These are phyloP conservation scores for Neostethus bicornis DNA, from an alignment of 2,797 vertebrate species.

Conservation along the genomic window DNA sequence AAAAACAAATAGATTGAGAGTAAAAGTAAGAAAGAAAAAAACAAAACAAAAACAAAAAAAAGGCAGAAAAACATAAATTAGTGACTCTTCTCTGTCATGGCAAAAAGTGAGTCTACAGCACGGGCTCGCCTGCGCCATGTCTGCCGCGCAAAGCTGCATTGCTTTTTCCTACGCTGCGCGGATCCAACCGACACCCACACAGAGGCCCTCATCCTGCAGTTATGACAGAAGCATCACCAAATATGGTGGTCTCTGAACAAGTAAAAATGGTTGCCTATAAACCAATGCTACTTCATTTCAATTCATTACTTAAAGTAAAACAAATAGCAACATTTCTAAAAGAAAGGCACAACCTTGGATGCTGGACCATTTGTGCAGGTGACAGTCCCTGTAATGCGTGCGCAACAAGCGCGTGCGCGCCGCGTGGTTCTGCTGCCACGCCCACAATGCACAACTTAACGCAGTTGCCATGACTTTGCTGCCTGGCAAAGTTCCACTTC, in stretches of 20 bases:
- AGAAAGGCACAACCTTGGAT: slow-evolving; percentile 89
- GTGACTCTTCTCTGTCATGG: slow-evolving; percentile 86
- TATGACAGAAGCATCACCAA: slow-evolving; percentile 66
- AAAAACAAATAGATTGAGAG: slow-evolving; percentile 83
- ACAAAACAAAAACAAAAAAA: slow-evolving; percentile 75
- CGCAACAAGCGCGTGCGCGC: slow-evolving; percentile 83
- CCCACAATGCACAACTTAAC: slow-evolving; percentile 51
- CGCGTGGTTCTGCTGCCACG: slow-evolving; percentile 44
- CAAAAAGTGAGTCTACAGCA: slow-evolving; percentile 99
- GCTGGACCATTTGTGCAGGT: slow-evolving; percentile 85
- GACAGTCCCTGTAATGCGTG: slow-evolving; percentile 99
- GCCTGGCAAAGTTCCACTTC: slow-evolving; percentile 75
- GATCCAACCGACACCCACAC: slow-evolving; percentile 93
- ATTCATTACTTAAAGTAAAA: background rate
- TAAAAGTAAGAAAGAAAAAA: slow-evolving; percentile 78
- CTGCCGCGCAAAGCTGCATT: slow-evolving; percentile 95
- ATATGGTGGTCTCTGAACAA: slow-evolving; percentile 15
- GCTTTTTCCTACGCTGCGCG: slow-evolving; percentile 98
- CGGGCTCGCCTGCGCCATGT: slow-evolving; percentile 93
- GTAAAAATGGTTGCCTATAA: background rate
- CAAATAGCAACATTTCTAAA: background rate
- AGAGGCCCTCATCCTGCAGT: slow-evolving; percentile 92
- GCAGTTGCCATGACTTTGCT: slow-evolving; percentile 68
- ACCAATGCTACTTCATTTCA: background rate
- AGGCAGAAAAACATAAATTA: slow-evolving; percentile 85